Percentiles rank a stretch among this genome's conserved stretches.
These are phyloP conservation scores for Drosophila bunnanda DNA, from an alignment of 2,888 invertebrate genomes.

Conservation along the genomic window DNA sequence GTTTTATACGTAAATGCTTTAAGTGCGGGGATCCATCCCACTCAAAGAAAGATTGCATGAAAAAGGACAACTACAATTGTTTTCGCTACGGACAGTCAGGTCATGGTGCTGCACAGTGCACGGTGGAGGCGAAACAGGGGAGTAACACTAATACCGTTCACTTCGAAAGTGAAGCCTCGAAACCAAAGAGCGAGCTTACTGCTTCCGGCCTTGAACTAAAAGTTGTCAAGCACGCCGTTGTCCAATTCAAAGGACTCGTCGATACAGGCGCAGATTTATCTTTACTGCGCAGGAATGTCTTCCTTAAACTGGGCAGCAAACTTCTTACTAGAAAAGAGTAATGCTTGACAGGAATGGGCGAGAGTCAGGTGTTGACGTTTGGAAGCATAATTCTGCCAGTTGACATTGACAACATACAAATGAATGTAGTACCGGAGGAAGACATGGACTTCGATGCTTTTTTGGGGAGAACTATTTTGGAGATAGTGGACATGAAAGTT, in stretches of 20 bases:
- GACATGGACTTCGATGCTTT: background rate
- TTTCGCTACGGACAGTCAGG: background rate
- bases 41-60: background rate
- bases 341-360: constrained; percentile 4
- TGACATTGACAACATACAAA: background rate
- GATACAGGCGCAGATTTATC: background rate
- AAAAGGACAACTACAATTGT: background rate
- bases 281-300: background rate
- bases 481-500: background rate
- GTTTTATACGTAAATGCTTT: background rate
- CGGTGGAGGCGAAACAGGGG: background rate
- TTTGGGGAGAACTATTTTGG: no score
- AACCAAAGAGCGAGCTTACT: background rate
- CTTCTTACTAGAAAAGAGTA: background rate
- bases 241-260: background rate
- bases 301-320: background rate
- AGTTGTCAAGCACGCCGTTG: background rate
- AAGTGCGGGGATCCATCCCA: constrained; percentile 4
- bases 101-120: constrained; percentile 6
- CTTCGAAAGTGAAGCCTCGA: background rate
- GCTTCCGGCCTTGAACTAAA: background rate
- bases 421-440: constrained; percentile 2
- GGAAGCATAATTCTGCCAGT: background rate
- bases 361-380: background rate
- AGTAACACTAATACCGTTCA: background rate